Conservation (phyloP, 2,888 invertebrate species). For the Mayetiola destructor region DNA sequence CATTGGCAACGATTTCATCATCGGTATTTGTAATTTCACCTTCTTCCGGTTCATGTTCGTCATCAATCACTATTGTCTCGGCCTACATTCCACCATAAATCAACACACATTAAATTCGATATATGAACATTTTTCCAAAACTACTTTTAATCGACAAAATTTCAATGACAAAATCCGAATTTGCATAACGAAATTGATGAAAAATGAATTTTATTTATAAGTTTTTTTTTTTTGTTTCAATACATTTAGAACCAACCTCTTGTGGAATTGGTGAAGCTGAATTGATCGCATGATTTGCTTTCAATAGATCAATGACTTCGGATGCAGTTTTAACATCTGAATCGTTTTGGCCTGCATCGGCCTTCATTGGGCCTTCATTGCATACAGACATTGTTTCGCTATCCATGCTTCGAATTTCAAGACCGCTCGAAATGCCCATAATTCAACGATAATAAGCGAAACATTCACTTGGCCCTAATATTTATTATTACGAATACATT, state of each 20-base stretch:
- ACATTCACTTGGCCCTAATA: background rate
- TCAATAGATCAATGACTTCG: background rate
- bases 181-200: no score
- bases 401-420: background rate
- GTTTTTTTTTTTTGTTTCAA: no score
- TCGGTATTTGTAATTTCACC: conserved; percentile 19
- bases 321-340: background rate
- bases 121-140: no score
- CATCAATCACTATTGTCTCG: background rate
- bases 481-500: background rate
- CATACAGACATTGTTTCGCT: background rate
- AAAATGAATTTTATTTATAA: no score
- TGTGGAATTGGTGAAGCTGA: background rate
- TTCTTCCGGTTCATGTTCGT: conserved; percentile 17
- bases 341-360: background rate
- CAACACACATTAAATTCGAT: no score
- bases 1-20: background rate
- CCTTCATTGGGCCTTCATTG: background rate
- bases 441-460: background rate
- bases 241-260: conserved; percentile 6
- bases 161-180: no score
- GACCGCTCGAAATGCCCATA: conserved; percentile 7
- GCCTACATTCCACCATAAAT: no score
- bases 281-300: background rate
- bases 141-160: no score